phyloP scores from a whole-genome alignment of 2,888 invertebrate genomes.

The Drosophila barbarae region DNA sequence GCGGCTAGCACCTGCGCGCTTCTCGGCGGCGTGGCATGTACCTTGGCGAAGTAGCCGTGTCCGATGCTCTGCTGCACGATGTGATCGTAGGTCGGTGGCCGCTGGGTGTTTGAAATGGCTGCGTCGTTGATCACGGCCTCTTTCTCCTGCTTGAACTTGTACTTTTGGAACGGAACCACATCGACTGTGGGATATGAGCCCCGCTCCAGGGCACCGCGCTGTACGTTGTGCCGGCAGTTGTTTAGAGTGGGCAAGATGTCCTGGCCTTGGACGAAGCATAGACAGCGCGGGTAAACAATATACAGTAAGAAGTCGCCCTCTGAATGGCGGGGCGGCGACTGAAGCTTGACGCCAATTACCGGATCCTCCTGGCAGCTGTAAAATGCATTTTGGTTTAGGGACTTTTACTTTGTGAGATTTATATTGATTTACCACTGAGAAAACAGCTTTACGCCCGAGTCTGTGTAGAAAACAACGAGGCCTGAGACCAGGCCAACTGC shows the following conservation, averaged over 20 bases:
- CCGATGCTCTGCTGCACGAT: constrained; percentile 82
- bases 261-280: constrained; percentile 87
- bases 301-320: constrained; percentile 73
- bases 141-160: constrained; percentile 90
- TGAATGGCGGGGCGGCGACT: constrained; percentile 80
- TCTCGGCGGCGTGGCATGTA: constrained; percentile 87
- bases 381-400: background rate
- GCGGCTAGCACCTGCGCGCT: constrained; percentile 87
- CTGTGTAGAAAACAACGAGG: constrained; percentile 91
- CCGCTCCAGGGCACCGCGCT: constrained; percentile 48
- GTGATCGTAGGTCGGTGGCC: constrained; percentile 87
- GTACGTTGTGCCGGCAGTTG: constrained; percentile 86
- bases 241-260: constrained; percentile 88
- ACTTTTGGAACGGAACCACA: constrained; percentile 88
- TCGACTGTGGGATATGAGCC: constrained; percentile 65
- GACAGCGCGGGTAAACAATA: constrained; percentile 83
- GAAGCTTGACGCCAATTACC: constrained; percentile 89
- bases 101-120: constrained; percentile 86
- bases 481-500: constrained; percentile 93
- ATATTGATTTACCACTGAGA: constrained; percentile 83
- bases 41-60: constrained; percentile 80
- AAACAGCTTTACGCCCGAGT: constrained; percentile 89
- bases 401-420: too few species aligned
- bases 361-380: constrained; percentile 87
- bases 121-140: constrained; percentile 86